Conservation (phyloP, 2,888 invertebrate species). For the Unio pictorum region DNA sequence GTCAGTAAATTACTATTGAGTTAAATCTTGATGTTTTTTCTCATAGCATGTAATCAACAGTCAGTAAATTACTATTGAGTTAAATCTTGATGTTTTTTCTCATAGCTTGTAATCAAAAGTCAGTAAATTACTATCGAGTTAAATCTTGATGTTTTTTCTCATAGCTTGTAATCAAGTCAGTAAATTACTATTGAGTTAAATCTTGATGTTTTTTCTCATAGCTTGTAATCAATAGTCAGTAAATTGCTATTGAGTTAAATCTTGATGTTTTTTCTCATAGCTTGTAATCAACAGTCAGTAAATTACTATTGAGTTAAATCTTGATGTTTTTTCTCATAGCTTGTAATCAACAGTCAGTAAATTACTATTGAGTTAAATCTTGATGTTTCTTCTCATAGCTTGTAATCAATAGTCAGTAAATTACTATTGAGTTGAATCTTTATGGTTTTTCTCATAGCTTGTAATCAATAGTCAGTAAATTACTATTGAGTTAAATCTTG, state of each 20-base stretch:
- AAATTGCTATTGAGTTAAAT: too few relatives aligned
- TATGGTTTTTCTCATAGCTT: conserved; percentile 60
- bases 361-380: too few relatives aligned
- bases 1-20: conserved; percentile 74
- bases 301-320: too few relatives aligned
- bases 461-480: conserved; percentile 82
- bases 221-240: conserved; percentile 83
- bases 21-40: conserved; percentile 1
- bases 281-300: conserved; percentile 82
- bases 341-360: conserved; percentile 82
- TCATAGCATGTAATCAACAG: conserved; percentile 79
- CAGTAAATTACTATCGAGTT: conserved; percentile 73
- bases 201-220: conserved; percentile 45
- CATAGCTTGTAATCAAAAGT: conserved; percentile 79
- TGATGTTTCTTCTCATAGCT: conserved; percentile 60
- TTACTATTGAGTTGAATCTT: too few relatives aligned
- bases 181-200: too few relatives aligned
- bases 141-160: conserved; percentile 17
- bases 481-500: too few relatives aligned
- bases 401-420: conserved; percentile 82
- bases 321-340: conserved; percentile 56
- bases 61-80: conserved; percentile 73
- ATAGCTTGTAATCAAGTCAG: conserved; percentile 81
- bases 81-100: conserved; percentile 5
- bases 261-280: conserved; percentile 55